Conservation (phyloP, 2,797 vertebrate species). For the Mormyrops attenuatus region DNA sequence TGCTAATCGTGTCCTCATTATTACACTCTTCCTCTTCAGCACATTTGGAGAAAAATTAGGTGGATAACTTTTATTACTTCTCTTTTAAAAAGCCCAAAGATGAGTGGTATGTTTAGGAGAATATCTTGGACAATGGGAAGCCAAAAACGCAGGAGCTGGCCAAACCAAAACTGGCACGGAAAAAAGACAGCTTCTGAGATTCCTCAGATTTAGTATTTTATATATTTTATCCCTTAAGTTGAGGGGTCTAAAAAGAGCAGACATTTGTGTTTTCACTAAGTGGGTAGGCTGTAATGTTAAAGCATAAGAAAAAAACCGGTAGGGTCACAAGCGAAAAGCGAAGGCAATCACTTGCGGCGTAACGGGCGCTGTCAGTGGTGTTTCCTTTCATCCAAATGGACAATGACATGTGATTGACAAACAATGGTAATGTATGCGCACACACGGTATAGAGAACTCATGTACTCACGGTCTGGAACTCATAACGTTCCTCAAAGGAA, state of each 20-base stretch:
- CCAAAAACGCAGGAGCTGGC: background rate
- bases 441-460: background rate
- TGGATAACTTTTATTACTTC: background rate
- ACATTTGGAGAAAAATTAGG: background rate
- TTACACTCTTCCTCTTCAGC: background rate
- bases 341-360: background rate
- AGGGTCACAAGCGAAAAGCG: background rate
- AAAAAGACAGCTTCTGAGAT: background rate
- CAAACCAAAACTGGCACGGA: background rate
- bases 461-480: background rate
- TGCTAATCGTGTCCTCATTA: background rate
- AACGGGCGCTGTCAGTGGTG: background rate
- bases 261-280: background rate
- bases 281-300: background rate
- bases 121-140: background rate
- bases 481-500: background rate
- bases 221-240: background rate
- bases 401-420: background rate
- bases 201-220: background rate
- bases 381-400: background rate
- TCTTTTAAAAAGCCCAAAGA: background rate
- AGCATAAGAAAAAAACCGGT: background rate
- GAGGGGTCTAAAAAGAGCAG: background rate
- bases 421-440: background rate
- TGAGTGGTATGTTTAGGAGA: background rate